Conservation (phyloP, 2,888 invertebrate genomes). For the Thera britannica region DNA sequence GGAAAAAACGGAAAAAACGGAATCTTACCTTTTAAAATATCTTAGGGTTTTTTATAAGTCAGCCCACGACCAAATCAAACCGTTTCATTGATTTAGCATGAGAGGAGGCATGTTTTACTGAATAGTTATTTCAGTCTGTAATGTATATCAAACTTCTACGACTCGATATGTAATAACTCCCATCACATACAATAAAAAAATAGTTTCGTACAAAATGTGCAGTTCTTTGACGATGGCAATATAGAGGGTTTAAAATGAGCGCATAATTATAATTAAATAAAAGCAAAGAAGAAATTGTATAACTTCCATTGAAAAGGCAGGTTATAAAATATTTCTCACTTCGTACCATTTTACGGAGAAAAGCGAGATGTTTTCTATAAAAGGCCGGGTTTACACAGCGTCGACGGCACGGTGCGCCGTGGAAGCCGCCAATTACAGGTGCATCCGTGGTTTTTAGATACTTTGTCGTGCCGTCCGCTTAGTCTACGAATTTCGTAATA, state of each 20-base stretch:
- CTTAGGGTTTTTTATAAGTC: too few relatives aligned
- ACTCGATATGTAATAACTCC: too few relatives aligned
- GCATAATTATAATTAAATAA: neutral
- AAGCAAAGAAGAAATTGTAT: neutral
- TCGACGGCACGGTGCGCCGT: constrained; percentile 44
- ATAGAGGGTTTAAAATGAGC: too few relatives aligned
- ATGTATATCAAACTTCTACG: too few relatives aligned
- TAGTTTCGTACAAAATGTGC: neutral
- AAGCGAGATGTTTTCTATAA: constrained; percentile 37
- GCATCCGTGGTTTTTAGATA: constrained; percentile 52
- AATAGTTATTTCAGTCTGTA: too few relatives aligned
- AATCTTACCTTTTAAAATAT: neutral
- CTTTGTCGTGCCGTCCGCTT: constrained; percentile 18
- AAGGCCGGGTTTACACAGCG: constrained; percentile 39
- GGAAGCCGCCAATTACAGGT: constrained; percentile 63
- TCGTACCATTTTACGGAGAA: constrained; percentile 12
- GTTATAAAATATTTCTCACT: neutral
- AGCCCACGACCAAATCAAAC: too few relatives aligned
- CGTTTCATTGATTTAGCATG: too few relatives aligned
- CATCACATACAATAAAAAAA: too few relatives aligned
- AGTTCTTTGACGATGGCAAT: too few relatives aligned
- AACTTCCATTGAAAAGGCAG: neutral
- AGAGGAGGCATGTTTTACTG: too few relatives aligned
- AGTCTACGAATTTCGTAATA: neutral
- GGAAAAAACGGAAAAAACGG: too few relatives aligned